Percentiles rank a stretch among this genome's conserved stretches.
Evolutionary conservation across 1,140 invertebrate species (phyloP).

Genomic region (Leptinotarsa undecemlineata): DNA sequence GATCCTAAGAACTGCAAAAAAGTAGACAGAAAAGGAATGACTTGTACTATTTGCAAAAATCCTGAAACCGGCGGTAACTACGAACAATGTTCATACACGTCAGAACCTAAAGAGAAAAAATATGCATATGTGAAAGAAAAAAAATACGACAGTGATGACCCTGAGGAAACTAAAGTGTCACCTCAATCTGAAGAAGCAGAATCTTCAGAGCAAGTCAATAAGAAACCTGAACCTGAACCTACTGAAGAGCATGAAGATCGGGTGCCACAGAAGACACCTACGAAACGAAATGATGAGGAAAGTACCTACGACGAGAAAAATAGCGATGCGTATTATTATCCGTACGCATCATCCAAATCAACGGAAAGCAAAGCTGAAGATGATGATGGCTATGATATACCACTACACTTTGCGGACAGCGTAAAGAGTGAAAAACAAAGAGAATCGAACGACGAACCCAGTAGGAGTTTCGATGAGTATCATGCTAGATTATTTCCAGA

Average conservation of each 20-base stretch:
- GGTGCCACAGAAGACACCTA: conserved; percentile 18
- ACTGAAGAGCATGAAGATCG: conserved; percentile 19
- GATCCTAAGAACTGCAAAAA: conserved; percentile 66
- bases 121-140: conserved; percentile 68
- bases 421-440: conserved; percentile 21
- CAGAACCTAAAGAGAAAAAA: conserved; percentile 69
- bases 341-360: conserved; percentile 2
- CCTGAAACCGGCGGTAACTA: conserved; percentile 70
- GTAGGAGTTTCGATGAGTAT: conserved; percentile 51
- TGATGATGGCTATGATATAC: conserved; percentile 35
- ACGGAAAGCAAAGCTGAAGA: conserved; percentile 34
- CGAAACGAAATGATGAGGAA: conserved; percentile 19
- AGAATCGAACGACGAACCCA: conserved; percentile 30
- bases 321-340: neutral
- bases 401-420: conserved; percentile 33
- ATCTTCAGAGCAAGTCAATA: conserved; percentile 21
- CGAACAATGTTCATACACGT: conserved; percentile 71
- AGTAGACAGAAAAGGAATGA: conserved; percentile 65
- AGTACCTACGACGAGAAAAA: neutral
- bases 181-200: conserved; percentile 32
- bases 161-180: conserved; percentile 47
- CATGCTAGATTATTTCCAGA: conserved; percentile 56
- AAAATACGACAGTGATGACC: conserved; percentile 62
- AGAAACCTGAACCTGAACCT: conserved; percentile 24
- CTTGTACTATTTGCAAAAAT: conserved; percentile 69